Evolutionary conservation across 2,797 vertebrate genomes (phyloP).

Genomic region (Brachymystax lenok): DNA sequence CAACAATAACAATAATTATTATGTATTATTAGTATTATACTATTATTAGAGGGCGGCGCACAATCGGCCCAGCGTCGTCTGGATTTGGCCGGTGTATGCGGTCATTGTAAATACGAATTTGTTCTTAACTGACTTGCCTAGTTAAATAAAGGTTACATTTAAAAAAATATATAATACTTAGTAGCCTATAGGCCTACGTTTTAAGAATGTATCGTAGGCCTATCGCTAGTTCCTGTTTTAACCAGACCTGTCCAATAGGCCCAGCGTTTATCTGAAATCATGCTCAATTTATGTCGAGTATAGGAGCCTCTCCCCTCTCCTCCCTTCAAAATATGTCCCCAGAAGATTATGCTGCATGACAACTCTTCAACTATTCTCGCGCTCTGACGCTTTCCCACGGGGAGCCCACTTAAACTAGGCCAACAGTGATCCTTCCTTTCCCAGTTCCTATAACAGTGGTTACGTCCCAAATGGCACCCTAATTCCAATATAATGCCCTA

Average conservation of each 20-base stretch:
- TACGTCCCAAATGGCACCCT: neutral
- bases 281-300: neutral
- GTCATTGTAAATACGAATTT: no score
- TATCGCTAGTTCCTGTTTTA: neutral
- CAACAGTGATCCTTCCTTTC: neutral
- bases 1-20: no score
- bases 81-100: no score
- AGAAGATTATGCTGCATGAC: neutral
- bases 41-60: no score
- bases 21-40: no score
- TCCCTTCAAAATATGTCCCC: neutral
- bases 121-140: no score
- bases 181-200: neutral
- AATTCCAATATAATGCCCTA: neutral
- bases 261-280: neutral
- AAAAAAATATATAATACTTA: no score
- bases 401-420: neutral
- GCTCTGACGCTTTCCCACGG: neutral
- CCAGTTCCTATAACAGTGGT: neutral
- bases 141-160: no score
- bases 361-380: neutral
- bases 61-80: no score
- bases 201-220: neutral
- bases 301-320: neutral
- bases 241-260: neutral